These are phyloP conservation scores for Sylvia atricapilla DNA, from an alignment of 2,113 vertebrate species.

Conservation along the genomic window DNA sequence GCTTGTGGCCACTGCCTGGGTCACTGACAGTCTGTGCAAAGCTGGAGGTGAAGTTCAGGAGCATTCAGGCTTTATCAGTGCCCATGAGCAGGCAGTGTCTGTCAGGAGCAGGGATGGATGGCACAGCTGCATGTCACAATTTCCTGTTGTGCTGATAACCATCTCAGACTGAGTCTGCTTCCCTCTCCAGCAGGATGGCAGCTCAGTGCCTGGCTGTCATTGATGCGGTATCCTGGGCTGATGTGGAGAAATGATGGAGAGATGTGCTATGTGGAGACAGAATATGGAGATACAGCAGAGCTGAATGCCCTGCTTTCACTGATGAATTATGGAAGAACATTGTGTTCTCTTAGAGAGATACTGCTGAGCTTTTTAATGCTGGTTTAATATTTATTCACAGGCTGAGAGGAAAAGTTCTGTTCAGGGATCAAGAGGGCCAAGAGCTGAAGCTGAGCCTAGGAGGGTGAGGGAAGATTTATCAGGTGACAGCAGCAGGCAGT, in stretches of 20 bases:
- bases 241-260: not conserved
- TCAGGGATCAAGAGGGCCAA: not conserved
- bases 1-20: accelerated
- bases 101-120: not conserved
- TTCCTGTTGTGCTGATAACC: not conserved
- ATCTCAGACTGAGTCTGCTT: not conserved
- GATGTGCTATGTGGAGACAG: not conserved
- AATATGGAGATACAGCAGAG: not conserved
- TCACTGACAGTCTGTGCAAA: not conserved
- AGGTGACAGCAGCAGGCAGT: not conserved
- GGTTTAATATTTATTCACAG: not conserved
- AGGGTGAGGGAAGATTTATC: not conserved
- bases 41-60: not conserved
- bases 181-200: not conserved
- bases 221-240: not conserved
- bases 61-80: not conserved
- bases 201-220: not conserved
- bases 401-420: not conserved
- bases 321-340: not conserved
- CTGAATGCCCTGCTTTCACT: not conserved
- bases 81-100: accelerated
- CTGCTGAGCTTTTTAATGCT: not conserved
- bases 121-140: not conserved
- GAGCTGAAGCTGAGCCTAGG: not conserved
- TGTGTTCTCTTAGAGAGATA: not conserved